Base-by-base conservation (phyloP, 2,888 invertebrate genomes). In the Acanthosepion esculentum region DNA sequence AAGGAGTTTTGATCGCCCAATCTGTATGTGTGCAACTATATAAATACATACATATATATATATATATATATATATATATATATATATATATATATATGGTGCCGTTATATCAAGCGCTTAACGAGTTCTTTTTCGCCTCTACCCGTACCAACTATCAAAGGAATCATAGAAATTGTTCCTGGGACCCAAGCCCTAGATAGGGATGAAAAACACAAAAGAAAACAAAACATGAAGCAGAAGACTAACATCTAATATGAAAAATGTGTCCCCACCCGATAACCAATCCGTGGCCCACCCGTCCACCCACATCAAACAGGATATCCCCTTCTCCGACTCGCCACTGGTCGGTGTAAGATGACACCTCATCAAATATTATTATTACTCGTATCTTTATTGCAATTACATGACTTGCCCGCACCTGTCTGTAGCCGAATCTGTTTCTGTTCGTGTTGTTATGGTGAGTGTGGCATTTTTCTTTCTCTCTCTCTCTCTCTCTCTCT, bases 301-400 rank as follows among this genome's bases (percentile, higher is more conserved):
- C 33, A 78, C 33, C 78, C n/a, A 78, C 78, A 33, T 78, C 78
- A 78, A 78, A 78, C 78, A 23, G n/a, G 78, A 18, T 78, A 78
- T 5, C n/a, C 78, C 78, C 78, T n/a, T 59, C 20, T 59, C 78
- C n/a, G 78, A 78, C 78, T 78, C 78, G n/a, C 78, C 33, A 78
- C 78, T 78, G 78, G 18, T 78, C 78, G n/a, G 78, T 78, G 78
- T n/a, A 78, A 78, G n/a, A 78, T 33, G 78, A 78, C n/a, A 78
- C 78, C 78, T 78, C 78, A 78, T 78, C 78, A 78, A 78, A 78
- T 78, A 78, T 78, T 78, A 78, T 78, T 78, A 78, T 78, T 78
- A 33, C 78, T 78, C 15, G 33, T 15, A 78, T 29, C n/a, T 33
- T 78, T 33, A 33, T 78, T n/a, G 78, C n/a, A 78, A 78, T n/a